These are phyloP conservation scores for Nephrocerus scutellatus DNA, from an alignment of 2,888 invertebrate genomes.

Conservation along the genomic window DNA sequence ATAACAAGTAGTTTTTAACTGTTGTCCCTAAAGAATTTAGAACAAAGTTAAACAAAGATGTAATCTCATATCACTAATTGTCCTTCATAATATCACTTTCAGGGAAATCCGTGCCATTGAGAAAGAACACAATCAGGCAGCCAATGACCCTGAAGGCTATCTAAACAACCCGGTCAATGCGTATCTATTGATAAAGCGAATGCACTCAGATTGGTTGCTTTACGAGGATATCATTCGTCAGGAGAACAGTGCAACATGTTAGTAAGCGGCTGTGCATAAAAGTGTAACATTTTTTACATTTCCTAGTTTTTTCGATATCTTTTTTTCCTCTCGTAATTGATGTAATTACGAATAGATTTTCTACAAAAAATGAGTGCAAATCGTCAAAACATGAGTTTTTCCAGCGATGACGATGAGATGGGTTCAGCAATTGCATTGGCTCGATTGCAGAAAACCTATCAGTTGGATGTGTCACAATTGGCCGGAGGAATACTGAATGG, in stretches of 20 bases:
- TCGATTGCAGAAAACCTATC: slow-evolving; percentile 88
- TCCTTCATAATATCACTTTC: slow-evolving; percentile 2
- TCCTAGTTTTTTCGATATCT: not conserved
- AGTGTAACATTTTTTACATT: slow-evolving; percentile 1
- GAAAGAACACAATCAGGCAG: slow-evolving; percentile 67
- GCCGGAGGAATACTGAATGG: slow-evolving; percentile 81
- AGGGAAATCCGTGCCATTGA: slow-evolving; percentile 57
- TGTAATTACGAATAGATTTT: slow-evolving; percentile 54
- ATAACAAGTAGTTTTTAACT: too few species aligned
- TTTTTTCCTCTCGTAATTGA: slow-evolving; percentile 4
- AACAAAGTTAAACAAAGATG: too few species aligned
- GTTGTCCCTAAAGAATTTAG: too few species aligned
- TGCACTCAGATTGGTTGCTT: slow-evolving; percentile 82
- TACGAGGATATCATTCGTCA: slow-evolving; percentile 66
- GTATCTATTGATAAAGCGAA: slow-evolving; percentile 83
- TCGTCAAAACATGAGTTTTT: slow-evolving; percentile 69
- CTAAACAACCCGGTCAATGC: slow-evolving; percentile 90
- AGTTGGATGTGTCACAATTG: slow-evolving; percentile 75
- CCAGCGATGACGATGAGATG: slow-evolving; percentile 83
- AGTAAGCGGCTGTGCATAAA: slow-evolving; percentile 9
- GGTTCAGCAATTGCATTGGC: slow-evolving; percentile 92
- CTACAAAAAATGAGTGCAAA: slow-evolving; percentile 65
- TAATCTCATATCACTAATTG: too few species aligned
- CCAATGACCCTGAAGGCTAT: slow-evolving; percentile 69
- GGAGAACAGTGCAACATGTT: slow-evolving; percentile 52